These are phyloP conservation scores for Hippopotamyrus pictus DNA, from an alignment of 2,797 vertebrate species.

Conservation along the genomic window DNA sequence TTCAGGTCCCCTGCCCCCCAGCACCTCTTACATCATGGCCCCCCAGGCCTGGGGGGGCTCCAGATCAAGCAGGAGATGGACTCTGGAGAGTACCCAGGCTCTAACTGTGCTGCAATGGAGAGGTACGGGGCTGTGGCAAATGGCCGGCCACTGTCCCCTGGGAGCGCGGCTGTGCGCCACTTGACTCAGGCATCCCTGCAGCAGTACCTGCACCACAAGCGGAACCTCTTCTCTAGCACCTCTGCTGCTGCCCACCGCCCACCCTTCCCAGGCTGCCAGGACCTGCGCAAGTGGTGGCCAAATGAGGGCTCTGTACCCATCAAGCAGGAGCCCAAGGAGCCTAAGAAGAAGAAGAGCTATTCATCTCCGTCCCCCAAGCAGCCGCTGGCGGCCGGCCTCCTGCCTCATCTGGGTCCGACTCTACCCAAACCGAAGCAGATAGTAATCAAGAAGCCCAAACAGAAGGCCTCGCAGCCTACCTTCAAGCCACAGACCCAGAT, in stretches of 20 bases:
- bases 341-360: slow-evolving; percentile 82
- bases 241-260: slow-evolving; percentile 44
- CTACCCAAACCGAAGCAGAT: slow-evolving; percentile 76
- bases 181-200: slow-evolving; percentile 89
- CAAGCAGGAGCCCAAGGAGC: slow-evolving; percentile 74
- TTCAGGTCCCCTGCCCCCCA: slow-evolving; percentile 73
- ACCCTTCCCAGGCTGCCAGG: slow-evolving; percentile 51
- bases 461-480: slow-evolving; percentile 78
- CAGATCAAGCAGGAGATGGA: slow-evolving; percentile 65
- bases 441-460: slow-evolving; percentile 84
- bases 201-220: slow-evolving; percentile 91
- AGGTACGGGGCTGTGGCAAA: slow-evolving; percentile 55
- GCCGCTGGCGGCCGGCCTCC: slow-evolving; percentile 43
- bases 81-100: slow-evolving; percentile 50
- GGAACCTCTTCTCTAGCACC: slow-evolving; percentile 80
- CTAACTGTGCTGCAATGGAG: slow-evolving; percentile 49
- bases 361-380: slow-evolving; percentile 61
- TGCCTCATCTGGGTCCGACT: slow-evolving; percentile 42
- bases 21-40: slow-evolving; percentile 33
- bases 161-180: slow-evolving; percentile 67
- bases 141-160: slow-evolving; percentile 52
- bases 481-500: slow-evolving; percentile 84
- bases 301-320: slow-evolving; percentile 45
- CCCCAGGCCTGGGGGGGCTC: slow-evolving; percentile 36
- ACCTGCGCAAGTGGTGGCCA: slow-evolving; percentile 78